These are phyloP conservation scores for Hypercompe scribonia DNA, from an alignment of 2,888 invertebrate genomes.

Conservation along the genomic window DNA sequence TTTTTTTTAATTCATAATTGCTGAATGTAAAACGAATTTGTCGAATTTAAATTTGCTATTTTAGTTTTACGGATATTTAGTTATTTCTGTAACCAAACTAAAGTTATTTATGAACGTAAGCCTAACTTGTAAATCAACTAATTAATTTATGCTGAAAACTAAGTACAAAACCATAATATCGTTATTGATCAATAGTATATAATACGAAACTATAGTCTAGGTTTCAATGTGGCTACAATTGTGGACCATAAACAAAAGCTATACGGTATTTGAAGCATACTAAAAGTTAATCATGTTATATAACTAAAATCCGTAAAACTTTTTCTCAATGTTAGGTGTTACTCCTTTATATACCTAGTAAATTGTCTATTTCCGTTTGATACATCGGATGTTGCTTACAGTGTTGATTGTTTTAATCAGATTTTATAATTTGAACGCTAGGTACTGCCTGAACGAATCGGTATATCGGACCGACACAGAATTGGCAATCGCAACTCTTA, in stretches of 20 bases:
- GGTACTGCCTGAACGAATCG: constrained; percentile 23
- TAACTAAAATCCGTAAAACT: constrained; percentile 15
- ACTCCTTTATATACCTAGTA: background rate
- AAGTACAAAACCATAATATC: background rate
- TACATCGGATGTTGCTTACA: constrained; percentile 7
- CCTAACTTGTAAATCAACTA: background rate
- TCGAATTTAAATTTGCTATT: background rate
- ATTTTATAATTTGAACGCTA: constrained; percentile 33
- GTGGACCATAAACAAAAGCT: background rate
- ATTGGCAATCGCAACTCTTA: constrained; percentile 27
- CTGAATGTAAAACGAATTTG: constrained; percentile 13
- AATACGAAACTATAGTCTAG: background rate
- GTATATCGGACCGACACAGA: constrained; percentile 27
- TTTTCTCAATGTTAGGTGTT: background rate
- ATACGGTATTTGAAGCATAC: background rate
- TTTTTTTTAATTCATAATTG: constrained; percentile 10
- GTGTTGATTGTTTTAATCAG: constrained; percentile 10
- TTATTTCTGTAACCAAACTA: background rate
- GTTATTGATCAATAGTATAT: background rate
- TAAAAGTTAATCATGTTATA: background rate
- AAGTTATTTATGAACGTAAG: background rate
- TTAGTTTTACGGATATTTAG: constrained; percentile 15
- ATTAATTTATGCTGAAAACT: background rate
- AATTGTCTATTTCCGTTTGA: background rate
- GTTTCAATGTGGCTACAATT: background rate